Conservation (phyloP, 2,113 vertebrate genomes). For the Sphaerodactylus townsendi region DNA sequence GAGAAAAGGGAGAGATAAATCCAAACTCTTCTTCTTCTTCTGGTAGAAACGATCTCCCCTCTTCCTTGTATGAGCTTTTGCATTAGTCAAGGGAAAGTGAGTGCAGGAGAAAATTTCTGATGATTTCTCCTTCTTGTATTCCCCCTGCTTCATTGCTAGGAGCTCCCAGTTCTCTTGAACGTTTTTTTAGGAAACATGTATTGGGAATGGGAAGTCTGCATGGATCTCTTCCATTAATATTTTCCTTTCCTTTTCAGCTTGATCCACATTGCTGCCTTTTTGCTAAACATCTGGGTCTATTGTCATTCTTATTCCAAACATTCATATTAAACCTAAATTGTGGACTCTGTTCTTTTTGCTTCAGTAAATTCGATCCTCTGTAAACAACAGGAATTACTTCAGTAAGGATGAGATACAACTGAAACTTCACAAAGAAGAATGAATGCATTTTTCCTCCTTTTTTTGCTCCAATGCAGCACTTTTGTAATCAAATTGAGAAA, state of each 20-base stretch:
- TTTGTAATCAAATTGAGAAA: constrained; percentile 59
- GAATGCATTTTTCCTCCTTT: constrained; percentile 1
- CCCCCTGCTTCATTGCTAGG: no score
- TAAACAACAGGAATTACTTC: not conserved
- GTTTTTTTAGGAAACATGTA: no score
- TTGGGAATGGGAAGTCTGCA: no score
- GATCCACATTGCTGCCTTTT: not conserved
- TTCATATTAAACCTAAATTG: constrained; percentile 5
- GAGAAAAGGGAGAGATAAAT: no score
- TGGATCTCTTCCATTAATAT: no score
- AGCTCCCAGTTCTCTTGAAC: no score
- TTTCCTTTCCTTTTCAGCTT: not conserved
- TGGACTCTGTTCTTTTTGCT: not conserved
- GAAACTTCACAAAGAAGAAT: constrained; percentile 20
- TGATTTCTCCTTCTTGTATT: no score
- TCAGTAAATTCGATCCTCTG: not conserved
- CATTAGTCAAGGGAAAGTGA: no score
- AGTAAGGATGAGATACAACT: constrained; percentile 48
- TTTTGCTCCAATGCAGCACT: constrained; percentile 57
- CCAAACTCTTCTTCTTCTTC: no score
- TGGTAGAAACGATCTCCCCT: no score
- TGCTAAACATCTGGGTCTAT: not conserved
- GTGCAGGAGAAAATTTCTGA: no score
- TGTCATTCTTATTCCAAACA: not conserved
- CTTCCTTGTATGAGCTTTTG: no score